Evolutionary conservation across 1,140 invertebrate genomes (phyloP).

Genomic region (Phymorhynchus buccinoides): DNA sequence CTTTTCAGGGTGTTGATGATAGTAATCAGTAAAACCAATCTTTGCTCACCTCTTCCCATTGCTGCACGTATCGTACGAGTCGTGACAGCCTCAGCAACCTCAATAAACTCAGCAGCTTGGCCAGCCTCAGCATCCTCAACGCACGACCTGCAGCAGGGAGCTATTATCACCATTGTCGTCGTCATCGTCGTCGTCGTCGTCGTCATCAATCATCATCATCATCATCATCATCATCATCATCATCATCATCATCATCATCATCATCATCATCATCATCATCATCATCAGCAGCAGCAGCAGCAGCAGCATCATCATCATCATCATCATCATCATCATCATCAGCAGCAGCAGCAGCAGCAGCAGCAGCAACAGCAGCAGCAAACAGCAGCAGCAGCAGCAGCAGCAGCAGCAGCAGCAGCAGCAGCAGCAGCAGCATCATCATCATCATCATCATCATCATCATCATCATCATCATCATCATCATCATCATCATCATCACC

Average conservation of each 20-base stretch:
- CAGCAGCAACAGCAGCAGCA: too few relatives aligned
- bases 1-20: too few relatives aligned
- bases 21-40: too few relatives aligned
- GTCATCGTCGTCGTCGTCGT: not conserved
- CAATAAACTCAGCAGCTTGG: slow-evolving; percentile 95
- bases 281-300: not conserved
- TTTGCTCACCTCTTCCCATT: slow-evolving; percentile 95
- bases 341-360: too few relatives aligned
- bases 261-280: slow-evolving; percentile 21
- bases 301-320: too few relatives aligned
- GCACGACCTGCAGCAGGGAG: slow-evolving; percentile 81
- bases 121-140: slow-evolving; percentile 93
- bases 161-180: not conserved
- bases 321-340: too few relatives aligned
- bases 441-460: too few relatives aligned
- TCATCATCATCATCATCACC: too few relatives aligned
- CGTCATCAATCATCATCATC: not conserved
- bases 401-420: too few relatives aligned
- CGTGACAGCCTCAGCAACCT: slow-evolving; percentile 93
- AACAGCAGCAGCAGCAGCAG: too few relatives aligned
- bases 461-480: too few relatives aligned
- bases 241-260: slow-evolving; percentile 27
- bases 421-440: too few relatives aligned
- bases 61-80: slow-evolving; percentile 97
- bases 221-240: slow-evolving; percentile 7